Base-by-base conservation (phyloP, 2,888 invertebrate genomes). In the Molorchus minor region DNA sequence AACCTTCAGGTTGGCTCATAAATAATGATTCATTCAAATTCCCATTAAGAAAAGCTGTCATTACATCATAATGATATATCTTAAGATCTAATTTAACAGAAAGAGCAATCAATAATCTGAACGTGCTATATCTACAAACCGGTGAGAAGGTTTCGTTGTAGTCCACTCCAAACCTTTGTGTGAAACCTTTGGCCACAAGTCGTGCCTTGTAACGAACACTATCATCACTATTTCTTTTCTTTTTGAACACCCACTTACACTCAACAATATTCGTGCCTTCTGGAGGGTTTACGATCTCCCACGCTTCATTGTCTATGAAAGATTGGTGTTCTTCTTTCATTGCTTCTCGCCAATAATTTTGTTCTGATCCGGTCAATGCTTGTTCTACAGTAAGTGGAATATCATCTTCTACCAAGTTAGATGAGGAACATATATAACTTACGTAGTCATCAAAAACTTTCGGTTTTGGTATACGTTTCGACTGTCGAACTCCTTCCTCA, bases 191-290 rank as follows among this genome's bases (percentile, higher is more conserved):
- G n/a, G n/a, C n/a, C n/a, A n/a, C n/a, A n/a, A n/a, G n/a, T n/a
- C n/a, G n/a, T n/a, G n/a, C n/a, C n/a, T n/a, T n/a, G n/a, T n/a
- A n/a, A n/a, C n/a, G n/a, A n/a, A n/a, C n/a, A n/a, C n/a, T n/a
- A n/a, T n/a, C n/a, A n/a, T n/a, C n/a, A n/a, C n/a, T n/a, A n/a
- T 72, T 61, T 19, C 16, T n/a, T 58, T 72, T 74, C 13, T n/a
- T 58, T 46, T 70, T 69, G 46, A 69, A 72, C 3, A 73, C 71
- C 72, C 71, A 75, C 43, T 73, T 74, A 33, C 68, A 70, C 35
- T 71, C 10, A 47, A 72, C 72, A 25, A 73, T 56, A 4, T 52
- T 65, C 16, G 3, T 16, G 30, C 47, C 46, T 40, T 61, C 47
- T 20, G 68, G 69, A 12, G 25, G 3, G 52, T 71, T 65, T 0